Evolutionary conservation across 2,797 vertebrate genomes (phyloP).

Genomic region (Brachyalestes nurse): DNA sequence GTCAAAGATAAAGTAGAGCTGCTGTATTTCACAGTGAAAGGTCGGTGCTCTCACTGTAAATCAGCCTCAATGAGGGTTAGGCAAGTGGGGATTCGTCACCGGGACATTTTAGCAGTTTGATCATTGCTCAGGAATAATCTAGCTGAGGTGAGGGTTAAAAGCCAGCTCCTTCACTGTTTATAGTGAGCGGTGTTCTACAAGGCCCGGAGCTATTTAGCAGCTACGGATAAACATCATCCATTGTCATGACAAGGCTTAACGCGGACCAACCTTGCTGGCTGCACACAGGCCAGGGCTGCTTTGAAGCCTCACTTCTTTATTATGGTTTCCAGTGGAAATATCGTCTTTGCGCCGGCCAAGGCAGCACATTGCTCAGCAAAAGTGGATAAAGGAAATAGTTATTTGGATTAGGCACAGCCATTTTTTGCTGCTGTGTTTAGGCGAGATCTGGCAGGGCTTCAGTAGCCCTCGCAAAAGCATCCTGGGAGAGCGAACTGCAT

Average conservation of each 20-base stretch:
- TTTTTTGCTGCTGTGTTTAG: slow-evolving; percentile 47
- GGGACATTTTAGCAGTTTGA: slow-evolving; percentile 40
- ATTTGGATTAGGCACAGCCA: slow-evolving; percentile 45
- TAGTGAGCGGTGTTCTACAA: slow-evolving; percentile 52
- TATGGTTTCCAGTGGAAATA: slow-evolving; percentile 56
- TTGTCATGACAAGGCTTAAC: slow-evolving; percentile 57
- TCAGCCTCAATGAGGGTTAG: slow-evolving; percentile 36
- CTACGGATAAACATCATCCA: slow-evolving; percentile 60
- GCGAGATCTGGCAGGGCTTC: slow-evolving; percentile 33
- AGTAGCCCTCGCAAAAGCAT: slow-evolving; percentile 40
- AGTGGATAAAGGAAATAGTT: slow-evolving; percentile 41
- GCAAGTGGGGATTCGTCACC: slow-evolving; percentile 10
- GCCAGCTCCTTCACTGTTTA: slow-evolving; percentile 62
- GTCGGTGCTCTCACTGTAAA: slow-evolving; percentile 15
- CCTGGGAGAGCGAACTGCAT: slow-evolving; percentile 31
- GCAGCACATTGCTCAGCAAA: slow-evolving; percentile 46
- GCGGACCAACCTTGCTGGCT: slow-evolving; percentile 21
- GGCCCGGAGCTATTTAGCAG: slow-evolving; percentile 53
- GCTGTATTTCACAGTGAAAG: slow-evolving; percentile 1
- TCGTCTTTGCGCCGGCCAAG: slow-evolving; percentile 28
- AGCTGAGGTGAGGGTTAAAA: slow-evolving; percentile 63
- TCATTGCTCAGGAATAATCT: slow-evolving; percentile 55
- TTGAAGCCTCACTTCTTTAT: slow-evolving; percentile 49
- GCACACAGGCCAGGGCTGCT: slow-evolving; percentile 20
- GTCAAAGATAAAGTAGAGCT: slow-evolving; percentile 5